A percentile compares a stretch with the other conserved stretches of the same genome.
Evolutionary conservation across 23 tunicate species (phyloP).

Genomic region (Corella eumyota): DNA sequence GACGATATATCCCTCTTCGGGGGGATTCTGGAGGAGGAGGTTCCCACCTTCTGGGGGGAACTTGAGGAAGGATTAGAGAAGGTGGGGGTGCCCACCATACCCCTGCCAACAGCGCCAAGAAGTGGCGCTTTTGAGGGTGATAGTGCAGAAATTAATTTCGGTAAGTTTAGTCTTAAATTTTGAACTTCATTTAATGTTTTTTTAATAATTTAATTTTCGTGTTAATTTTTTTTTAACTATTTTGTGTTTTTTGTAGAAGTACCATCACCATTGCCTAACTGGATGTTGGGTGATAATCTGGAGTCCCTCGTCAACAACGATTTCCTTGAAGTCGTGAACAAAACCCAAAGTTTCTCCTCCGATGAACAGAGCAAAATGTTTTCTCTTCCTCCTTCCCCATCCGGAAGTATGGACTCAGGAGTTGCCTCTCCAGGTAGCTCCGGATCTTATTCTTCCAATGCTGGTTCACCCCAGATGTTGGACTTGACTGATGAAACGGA

Average conservation of each 20-base stretch:
- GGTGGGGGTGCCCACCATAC: slow-evolving; percentile 15
- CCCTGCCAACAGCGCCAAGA: slow-evolving; percentile 14
- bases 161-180: background rate
- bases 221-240: too few species aligned
- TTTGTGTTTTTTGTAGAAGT: too few species aligned
- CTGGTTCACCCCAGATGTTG: background rate
- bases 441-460: background rate
- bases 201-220: too few species aligned
- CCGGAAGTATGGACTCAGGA: slow-evolving; percentile 39
- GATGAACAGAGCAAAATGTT: too few species aligned
- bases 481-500: background rate
- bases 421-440: slow-evolving; percentile 29
- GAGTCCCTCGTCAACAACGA: background rate
- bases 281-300: slow-evolving; percentile 3
- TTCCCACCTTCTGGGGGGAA: slow-evolving; percentile 13
- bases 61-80: background rate
- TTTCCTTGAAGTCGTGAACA: background rate
- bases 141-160: background rate
- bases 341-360: too few species aligned
- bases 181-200: background rate
- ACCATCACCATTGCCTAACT: too few species aligned
- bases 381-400: slow-evolving; percentile 39
- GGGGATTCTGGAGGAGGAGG: slow-evolving; percentile 37
- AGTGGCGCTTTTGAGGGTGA: slow-evolving; percentile 5
- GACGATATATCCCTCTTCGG: slow-evolving; percentile 20